phyloP scores from a whole-genome alignment of 2,797 vertebrate species.

The Sternotherus odoratus region DNA sequence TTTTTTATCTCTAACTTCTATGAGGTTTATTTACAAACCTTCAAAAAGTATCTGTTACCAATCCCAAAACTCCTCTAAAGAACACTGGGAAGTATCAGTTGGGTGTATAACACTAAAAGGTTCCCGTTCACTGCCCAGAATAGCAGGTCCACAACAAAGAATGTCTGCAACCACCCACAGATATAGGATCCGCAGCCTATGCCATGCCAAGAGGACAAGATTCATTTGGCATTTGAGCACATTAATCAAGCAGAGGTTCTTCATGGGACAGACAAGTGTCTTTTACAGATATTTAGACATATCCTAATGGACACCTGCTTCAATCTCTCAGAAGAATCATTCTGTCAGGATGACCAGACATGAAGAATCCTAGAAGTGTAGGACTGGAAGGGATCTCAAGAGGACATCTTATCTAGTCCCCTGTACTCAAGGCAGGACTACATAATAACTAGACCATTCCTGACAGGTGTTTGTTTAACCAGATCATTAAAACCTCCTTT shows the following conservation, averaged over 20 bases:
- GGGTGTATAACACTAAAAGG: not conserved
- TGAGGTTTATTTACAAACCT: not conserved
- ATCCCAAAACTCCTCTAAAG: not conserved
- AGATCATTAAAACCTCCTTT: too few species aligned
- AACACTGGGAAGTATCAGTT: not conserved
- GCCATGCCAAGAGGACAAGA: conserved; percentile 37
- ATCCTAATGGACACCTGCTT: conserved; percentile 69
- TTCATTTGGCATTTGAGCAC: conserved; percentile 52
- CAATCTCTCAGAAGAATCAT: conserved; percentile 69
- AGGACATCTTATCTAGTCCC: not conserved
- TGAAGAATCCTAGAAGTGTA: not conserved
- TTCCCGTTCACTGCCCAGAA: not conserved
- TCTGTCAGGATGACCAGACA: conserved; percentile 51
- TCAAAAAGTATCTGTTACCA: not conserved
- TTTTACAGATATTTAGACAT: conserved; percentile 18
- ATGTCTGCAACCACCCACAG: not conserved
- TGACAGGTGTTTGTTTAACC: too few species aligned
- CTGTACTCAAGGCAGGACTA: not conserved
- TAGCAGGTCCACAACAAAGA: not conserved
- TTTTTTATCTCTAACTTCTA: not conserved
- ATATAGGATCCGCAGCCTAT: not conserved
- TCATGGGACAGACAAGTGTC: conserved; percentile 16
- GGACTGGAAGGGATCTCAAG: not conserved
- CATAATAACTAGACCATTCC: not conserved
- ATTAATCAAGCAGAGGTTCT: conserved; percentile 38